These are phyloP conservation scores for Cryptosula pallasiana DNA, from an alignment of 2,888 invertebrate genomes.

Conservation along the genomic window DNA sequence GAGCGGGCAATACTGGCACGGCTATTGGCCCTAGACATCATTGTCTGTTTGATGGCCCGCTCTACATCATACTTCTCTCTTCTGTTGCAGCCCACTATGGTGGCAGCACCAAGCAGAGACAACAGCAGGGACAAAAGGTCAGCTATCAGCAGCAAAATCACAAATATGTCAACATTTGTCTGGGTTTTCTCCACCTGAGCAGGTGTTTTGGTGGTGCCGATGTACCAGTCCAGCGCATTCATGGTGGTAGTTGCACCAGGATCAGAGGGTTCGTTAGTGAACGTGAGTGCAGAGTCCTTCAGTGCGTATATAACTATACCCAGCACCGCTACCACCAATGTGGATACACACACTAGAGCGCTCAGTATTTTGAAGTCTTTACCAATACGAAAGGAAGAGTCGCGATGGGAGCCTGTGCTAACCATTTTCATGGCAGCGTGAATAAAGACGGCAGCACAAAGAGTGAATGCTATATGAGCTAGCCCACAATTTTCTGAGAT, in stretches of 20 bases:
- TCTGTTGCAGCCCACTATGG: not conserved
- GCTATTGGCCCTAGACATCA: not conserved
- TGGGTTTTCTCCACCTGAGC: not conserved
- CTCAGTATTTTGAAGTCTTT: conserved; percentile 19
- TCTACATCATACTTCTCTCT: conserved; percentile 9
- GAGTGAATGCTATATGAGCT: not conserved
- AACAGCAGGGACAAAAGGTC: not conserved
- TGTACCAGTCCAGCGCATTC: not conserved
- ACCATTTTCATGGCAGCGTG: not conserved
- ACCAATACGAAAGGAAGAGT: not conserved
- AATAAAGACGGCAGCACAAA: not conserved
- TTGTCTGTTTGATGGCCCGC: not conserved
- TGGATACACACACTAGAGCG: not conserved
- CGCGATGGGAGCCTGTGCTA: not conserved
- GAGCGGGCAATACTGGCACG: not conserved
- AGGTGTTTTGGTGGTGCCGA: not conserved
- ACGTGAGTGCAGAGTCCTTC: not conserved
- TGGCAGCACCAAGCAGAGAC: not conserved
- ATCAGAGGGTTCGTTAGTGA: not conserved
- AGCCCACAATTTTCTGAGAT: not conserved
- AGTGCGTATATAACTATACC: not conserved
- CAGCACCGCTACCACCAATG: not conserved
- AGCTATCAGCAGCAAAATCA: not conserved
- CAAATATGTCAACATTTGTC: not conserved
- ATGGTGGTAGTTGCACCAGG: not conserved